Base-by-base conservation (phyloP, 2,888 invertebrate genomes). In the Hyppa rectilinea region DNA sequence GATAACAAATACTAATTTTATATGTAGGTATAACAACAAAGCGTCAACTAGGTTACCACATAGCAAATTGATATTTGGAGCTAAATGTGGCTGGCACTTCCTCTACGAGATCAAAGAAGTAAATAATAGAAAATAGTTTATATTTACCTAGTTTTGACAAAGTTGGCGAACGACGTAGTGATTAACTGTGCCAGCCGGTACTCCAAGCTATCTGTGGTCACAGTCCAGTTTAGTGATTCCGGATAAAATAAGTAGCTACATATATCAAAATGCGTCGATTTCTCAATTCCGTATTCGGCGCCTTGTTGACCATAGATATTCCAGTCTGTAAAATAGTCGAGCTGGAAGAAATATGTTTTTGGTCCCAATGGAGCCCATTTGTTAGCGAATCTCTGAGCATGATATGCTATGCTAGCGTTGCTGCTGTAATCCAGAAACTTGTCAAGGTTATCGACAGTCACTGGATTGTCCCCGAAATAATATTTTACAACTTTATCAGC, bases 101-200 rank as follows among this genome's bases (percentile, higher is more conserved):
- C 31, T 6, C 56, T 29, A 29, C 12, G 3, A 43, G 26, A 43
- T 45, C n/a, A 45, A n/a, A 45, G 9, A 10, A n/a, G 20, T 3
- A n/a, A 38, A 52, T 17, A 53, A 29, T 14, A 6, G 53, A 3
- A 10, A 53, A 56, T 23, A 50, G 38, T 38, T 38, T 0, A 17
- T 38, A 38, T 14, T 89, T 83, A 93, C 93, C 93, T 90, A 67
- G 83, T 89, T 81, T 93, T 93, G n/a, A 90, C 92, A 71, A 92
- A 93, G 75, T 92, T 93, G 0, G 90, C 89, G 43, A 92, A 87
- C 4, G 91, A 63, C 0, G 83, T 82, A 55, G 88, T 90, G 0
- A 85, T 83, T 34, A 87, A 80, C n/a, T 90, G 76, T 3, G 93
- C 80, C 78, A 92, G 84, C 53, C 86, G 79, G 56, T 89, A 90